phyloP scores from a whole-genome alignment of 2,797 vertebrate species.

The Semotilus atromaculatus region DNA sequence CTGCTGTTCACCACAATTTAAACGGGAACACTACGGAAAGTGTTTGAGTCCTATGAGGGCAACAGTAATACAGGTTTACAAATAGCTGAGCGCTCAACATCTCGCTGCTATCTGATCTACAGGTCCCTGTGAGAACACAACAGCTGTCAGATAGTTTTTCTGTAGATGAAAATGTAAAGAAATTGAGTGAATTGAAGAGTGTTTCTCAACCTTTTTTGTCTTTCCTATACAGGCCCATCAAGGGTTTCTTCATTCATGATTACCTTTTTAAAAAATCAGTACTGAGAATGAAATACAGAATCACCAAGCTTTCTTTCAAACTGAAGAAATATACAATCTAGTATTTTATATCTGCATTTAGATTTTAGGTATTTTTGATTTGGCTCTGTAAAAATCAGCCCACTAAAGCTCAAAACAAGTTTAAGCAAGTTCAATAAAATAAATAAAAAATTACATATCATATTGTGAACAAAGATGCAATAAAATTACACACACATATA shows the following conservation, averaged over 20 bases:
- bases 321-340: neutral
- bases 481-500: too few species aligned
- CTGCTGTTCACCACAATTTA: slow-evolving; percentile 19
- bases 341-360: neutral
- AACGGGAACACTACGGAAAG: slow-evolving; percentile 8
- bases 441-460: too few species aligned
- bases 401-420: neutral
- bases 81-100: slow-evolving; percentile 26
- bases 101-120: slow-evolving; percentile 8
- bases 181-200: neutral
- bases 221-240: neutral
- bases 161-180: neutral
- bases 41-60: slow-evolving; percentile 28
- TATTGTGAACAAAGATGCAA: neutral
- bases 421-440: neutral
- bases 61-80: slow-evolving; percentile 45
- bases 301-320: neutral
- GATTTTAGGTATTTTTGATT: neutral
- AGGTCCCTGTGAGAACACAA: slow-evolving; percentile 11
- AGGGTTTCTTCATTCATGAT: neutral
- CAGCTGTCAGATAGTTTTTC: neutral
- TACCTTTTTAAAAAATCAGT: neutral
- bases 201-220: neutral
- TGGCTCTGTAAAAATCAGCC: neutral
- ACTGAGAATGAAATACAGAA: neutral